phyloP scores from a whole-genome alignment of 1,140 invertebrate genomes.

The Tyrophagus putrescentiae region DNA sequence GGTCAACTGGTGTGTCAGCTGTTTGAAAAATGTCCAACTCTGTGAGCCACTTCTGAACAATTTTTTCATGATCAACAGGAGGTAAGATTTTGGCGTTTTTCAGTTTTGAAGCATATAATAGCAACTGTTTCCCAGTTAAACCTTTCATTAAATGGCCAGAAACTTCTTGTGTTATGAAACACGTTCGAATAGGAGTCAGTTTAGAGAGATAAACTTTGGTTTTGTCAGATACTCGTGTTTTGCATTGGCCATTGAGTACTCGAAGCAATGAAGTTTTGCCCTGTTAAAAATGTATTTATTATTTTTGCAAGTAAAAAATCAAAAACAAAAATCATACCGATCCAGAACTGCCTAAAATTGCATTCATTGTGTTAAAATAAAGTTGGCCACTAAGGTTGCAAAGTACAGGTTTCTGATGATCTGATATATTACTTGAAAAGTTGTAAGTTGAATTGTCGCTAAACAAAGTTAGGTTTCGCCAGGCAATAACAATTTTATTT shows the following conservation, averaged over 20 bases:
- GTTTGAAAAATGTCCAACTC: not conserved
- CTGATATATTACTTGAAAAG: not conserved
- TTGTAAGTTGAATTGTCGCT: not conserved
- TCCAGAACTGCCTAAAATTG: not conserved
- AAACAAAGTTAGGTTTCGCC: not conserved
- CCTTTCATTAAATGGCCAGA: not conserved
- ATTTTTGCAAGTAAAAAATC: too few species aligned
- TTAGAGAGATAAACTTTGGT: not conserved
- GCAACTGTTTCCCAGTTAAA: constrained; percentile 67
- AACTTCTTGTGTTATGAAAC: constrained; percentile 3
- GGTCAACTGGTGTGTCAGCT: constrained; percentile 52
- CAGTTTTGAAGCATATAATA: constrained; percentile 79
- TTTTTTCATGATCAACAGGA: not conserved
- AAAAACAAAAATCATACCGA: too few species aligned
- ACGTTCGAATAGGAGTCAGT: not conserved
- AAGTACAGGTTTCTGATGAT: not conserved
- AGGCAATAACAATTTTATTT: not conserved
- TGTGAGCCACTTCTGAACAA: not conserved
- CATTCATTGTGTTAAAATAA: not conserved
- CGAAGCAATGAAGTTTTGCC: constrained; percentile 4
- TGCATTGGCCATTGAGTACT: not conserved
- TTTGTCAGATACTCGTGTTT: not conserved
- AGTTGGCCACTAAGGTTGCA: constrained; percentile 6
- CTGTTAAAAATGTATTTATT: too few species aligned
- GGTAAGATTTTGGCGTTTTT: constrained; percentile 38